Evolutionary conservation across 1,140 invertebrate species (phyloP), one percentile per base, ranked within the genome.

Genomic region (Lerema accius): DNA sequence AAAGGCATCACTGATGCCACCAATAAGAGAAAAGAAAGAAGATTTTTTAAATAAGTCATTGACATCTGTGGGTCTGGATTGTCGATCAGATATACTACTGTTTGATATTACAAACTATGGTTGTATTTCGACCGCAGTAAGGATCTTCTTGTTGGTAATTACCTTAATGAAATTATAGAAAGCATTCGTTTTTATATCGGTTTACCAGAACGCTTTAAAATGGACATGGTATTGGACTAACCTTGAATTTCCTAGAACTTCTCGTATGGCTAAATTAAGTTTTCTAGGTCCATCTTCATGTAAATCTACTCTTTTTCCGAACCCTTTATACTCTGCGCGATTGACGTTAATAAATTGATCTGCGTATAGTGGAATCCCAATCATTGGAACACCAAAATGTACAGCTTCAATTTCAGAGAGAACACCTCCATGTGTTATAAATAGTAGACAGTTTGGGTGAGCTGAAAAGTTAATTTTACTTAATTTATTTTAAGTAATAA

Each of bases 391-490:
- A 17, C 92, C 94, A 49, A 93, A 90, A 71, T 93, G 92, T 13
- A 95, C 84, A 0, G 94, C 91, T 76, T 96, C 95, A 26, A 92
- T 92, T 1, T 92, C 89, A 28, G 94, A 94, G 28, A 94, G 86
- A n/a, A 94, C 76, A 23, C 95, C 95, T 6, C 93, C 94, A 65
- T 96, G 95, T 0, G 94, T 94, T 16, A 96, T 93, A 63, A 96
- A 95, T 0, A 92, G 78, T 17, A 91, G 81, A 10, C 94, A 91
- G 56, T 95, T 95, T 0, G 90, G 82, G 81, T 95, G 94, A 13
- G 92, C 94, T 93, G 80, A 61, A 95, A 78, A 45, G 16, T 15
- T 16, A 7, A n/a, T n/a, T n/a, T n/a, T n/a, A n/a, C n/a, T n/a
- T n/a, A n/a, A n/a, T n/a, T n/a, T n/a, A n/a, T n/a, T n/a, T n/a